Base-by-base conservation (phyloP, 2,113 vertebrate genomes). In the Lamprologus lemairii region DNA sequence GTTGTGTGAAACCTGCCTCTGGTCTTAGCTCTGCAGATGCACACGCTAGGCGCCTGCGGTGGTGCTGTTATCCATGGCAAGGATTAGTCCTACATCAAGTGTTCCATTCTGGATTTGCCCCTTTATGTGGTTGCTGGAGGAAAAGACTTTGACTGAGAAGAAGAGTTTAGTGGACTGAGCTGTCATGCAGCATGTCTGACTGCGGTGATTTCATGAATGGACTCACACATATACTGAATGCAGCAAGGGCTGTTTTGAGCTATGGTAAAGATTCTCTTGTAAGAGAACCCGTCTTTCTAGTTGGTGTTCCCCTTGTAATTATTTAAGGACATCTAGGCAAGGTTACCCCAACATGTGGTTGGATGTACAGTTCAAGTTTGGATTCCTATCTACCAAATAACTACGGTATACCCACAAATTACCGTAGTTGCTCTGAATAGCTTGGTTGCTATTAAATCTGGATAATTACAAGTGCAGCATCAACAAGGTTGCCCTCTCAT, bases 111-210 rank as follows among this genome's bases (percentile, higher is more conserved):
- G 26, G 35, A 83, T 87, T 58, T 13, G 14, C 31, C n/a, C 81
- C 83, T 93, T 90, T 58, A 88, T 93, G 92, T 93, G 91, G 95
- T 86, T 58, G 75, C 91, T 87, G 33, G 80, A 93, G 87, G 90
- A 92, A 93, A 88, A 94, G 80, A 79, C 81, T 92, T 88, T 85
- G 86, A 88, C 82, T 71, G 63, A 47, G 75, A 84, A 83, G 92
- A 92, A 89, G 83, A 90, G 82, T 86, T 88, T 87, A 87, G 89
- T 85, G 93, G 89, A 87, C 16, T 19, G 71, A 47, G 81, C 78
- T 80, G 88, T 91, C 83, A 86, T 83, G 82, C 83, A 73, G 90
- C 21, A 26, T 55, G 89, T 83, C 63, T 91, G 84, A 53, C 82
- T 16, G 2, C 11, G 7, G 37, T 68, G 68, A 81, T 49, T 81